A percentile compares a stretch with the other conserved stretches of the same genome.
These are phyloP conservation scores for Zosterops pallidus DNA, from an alignment of 2,113 vertebrate species.

Conservation along the genomic window DNA sequence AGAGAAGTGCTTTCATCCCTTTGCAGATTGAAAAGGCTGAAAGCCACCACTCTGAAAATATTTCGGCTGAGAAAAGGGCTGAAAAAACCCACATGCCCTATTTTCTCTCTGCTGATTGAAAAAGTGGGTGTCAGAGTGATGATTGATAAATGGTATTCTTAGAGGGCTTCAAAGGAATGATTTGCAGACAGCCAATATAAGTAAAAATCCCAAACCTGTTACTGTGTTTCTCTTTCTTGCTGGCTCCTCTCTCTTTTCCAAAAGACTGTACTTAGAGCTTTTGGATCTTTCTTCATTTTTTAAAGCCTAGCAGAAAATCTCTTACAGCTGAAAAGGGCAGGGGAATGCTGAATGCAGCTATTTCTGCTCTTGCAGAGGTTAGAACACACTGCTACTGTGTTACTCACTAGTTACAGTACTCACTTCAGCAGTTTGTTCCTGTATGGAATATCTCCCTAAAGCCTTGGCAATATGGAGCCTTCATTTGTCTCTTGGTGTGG, in stretches of 20 bases:
- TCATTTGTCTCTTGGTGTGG: neutral
- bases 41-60: neutral
- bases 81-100: neutral
- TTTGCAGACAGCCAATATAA: neutral
- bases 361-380: neutral
- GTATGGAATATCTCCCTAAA: neutral
- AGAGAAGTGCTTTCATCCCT: neutral
- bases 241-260: neutral
- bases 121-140: neutral
- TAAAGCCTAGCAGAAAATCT: neutral
- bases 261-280: neutral
- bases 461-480: neutral
- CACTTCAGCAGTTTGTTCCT: neutral
- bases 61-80: neutral
- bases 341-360: neutral
- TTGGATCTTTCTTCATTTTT: neutral
- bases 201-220: neutral
- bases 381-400: neutral
- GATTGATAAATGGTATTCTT: neutral
- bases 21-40: neutral
- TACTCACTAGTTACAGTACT: neutral
- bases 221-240: neutral
- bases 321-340: neutral
- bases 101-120: neutral
- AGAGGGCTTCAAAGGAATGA: neutral